Evolutionary conservation across 2,797 vertebrate genomes (phyloP).

Genomic region (Pseudomugil gertrudae): DNA sequence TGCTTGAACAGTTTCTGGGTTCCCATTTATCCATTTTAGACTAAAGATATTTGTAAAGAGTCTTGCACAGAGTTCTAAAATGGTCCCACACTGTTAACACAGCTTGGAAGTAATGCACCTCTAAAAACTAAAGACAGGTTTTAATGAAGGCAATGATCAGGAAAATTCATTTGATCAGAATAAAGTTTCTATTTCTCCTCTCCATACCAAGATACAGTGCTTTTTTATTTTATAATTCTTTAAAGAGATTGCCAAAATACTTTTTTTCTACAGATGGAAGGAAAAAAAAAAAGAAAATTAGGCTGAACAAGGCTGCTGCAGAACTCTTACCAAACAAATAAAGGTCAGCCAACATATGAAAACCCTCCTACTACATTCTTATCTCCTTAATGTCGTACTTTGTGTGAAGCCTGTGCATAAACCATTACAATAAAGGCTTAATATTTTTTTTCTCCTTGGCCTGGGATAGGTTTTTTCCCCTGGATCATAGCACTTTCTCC

Average conservation of each 20-base stretch:
- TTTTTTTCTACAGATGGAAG: constrained; percentile 45
- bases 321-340: constrained; percentile 56
- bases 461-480: constrained; percentile 22
- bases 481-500: constrained; percentile 33
- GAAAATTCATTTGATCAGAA: constrained; percentile 14
- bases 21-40: constrained; percentile 24
- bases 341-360: constrained; percentile 64
- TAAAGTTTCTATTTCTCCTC: constrained; percentile 21
- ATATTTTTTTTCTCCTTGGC: constrained; percentile 57
- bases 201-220: constrained; percentile 27
- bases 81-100: constrained; percentile 21
- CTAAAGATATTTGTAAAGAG: background rate
- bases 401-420: constrained; percentile 35
- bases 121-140: constrained; percentile 30
- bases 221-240: constrained; percentile 25
- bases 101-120: constrained; percentile 23
- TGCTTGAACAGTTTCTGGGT: constrained; percentile 35
- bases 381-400: constrained; percentile 61
- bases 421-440: constrained; percentile 45
- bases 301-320: constrained; percentile 47
- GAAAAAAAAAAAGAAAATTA: constrained; percentile 43
- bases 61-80: constrained; percentile 9
- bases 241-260: constrained; percentile 24
- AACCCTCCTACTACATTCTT: constrained; percentile 60
- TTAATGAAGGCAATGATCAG: constrained; percentile 27